Evolutionary conservation across 2,888 invertebrate genomes (phyloP), one percentile per base, ranked within the genome.

Genomic region (Troides aeacus): DNA sequence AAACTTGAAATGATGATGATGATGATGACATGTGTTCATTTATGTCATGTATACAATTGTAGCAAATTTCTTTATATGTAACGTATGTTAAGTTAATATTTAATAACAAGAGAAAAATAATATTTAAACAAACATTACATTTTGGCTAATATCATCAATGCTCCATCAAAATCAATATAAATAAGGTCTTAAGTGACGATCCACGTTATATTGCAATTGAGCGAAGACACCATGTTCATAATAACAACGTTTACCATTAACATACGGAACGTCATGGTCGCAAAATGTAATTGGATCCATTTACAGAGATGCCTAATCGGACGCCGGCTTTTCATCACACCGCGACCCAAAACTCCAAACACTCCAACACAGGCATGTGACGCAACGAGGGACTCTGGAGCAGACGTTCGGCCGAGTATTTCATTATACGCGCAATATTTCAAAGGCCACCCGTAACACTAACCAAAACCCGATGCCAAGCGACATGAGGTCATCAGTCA

Each of bases 401-500:
- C 79, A 78, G 75, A 74, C 76, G 75, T 21, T 12, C 15, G 18
- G 69, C 76, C 77, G 77, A 76, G 76, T 78, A 78, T 82, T 82
- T 82, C 79, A 82, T 82, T 81, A 82, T 79, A 80, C 77, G 79
- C 78, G 80, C 81, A 77, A 83, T 85, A 85, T 86, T 84, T 88
- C 87, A 89, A 83, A 84, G 84, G 80, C 76, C 77, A 79, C 76
- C 77, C 80, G 82, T 84, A 89, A 89, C 89, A 89, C 79, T 79
- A 88, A 87, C 84, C 89, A 88, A 84, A 82, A 81, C 79, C 80
- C 85, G 83, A 84, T 82, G 83, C 82, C 81, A 81, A 80, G 77
- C 82, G 83, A 83, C 84, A 84, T 85, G 87, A 88, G 86, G 80
- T 88, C 88, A 89, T 87, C 86, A 81, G 74, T 88, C 83, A 84